Percentiles rank a stretch among this genome's conserved stretches.
Conservation (phyloP, 2,888 invertebrate genomes). For the Volucella inanis region DNA sequence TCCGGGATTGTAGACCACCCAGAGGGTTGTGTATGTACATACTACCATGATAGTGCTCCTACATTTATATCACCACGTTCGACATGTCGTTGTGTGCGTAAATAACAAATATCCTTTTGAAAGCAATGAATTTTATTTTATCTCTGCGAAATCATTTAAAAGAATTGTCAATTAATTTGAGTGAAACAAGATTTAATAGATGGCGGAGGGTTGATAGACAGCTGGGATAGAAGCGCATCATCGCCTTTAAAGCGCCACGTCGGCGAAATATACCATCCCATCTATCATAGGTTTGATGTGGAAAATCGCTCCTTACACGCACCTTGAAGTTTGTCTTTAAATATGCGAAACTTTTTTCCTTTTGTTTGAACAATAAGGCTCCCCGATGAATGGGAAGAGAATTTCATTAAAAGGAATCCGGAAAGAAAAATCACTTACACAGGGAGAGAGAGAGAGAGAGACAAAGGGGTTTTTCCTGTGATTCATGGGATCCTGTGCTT, state of each 20-base stretch:
- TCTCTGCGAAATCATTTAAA: constrained; percentile 40
- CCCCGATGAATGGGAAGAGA: neutral
- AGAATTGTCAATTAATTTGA: constrained; percentile 56
- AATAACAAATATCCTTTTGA: constrained; percentile 50
- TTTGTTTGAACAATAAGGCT: neutral
- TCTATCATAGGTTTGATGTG: constrained; percentile 44
- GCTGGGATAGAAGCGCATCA: neutral
- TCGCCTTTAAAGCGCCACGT: neutral
- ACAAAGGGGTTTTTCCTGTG: too few relatives aligned
- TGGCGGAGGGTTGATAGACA: neutral
- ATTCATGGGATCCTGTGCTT: too few relatives aligned
- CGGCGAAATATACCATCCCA: constrained; percentile 29
- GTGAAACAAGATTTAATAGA: constrained; percentile 40
- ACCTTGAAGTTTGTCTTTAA: neutral
- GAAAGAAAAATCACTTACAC: constrained; percentile 30
- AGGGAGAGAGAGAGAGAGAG: too few relatives aligned
- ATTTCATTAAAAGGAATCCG: constrained; percentile 15
- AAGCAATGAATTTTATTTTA: constrained; percentile 37
- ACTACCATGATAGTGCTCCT: neutral
- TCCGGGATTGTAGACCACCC: constrained; percentile 8
- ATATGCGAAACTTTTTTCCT: constrained; percentile 10
- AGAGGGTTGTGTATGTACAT: neutral
- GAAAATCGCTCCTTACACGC: constrained; percentile 13
- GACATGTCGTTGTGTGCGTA: constrained; percentile 19
- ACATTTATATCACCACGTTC: neutral